These are phyloP conservation scores for Argya squamiceps DNA, from an alignment of 2,797 vertebrate species.

Conservation along the genomic window DNA sequence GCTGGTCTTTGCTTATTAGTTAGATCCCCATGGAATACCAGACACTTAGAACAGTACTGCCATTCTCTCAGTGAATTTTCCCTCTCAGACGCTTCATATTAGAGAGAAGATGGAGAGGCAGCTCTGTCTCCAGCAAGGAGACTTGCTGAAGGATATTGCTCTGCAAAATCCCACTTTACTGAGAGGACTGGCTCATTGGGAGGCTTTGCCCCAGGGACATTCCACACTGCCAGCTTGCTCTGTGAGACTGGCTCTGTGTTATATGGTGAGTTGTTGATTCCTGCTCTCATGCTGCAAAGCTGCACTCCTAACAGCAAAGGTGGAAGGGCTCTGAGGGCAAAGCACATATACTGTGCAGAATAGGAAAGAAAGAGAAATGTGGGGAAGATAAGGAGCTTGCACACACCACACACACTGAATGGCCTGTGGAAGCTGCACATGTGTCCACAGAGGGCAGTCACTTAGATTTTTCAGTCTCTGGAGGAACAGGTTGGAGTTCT, in stretches of 20 bases:
- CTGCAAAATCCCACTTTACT: neutral
- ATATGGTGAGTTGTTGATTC: neutral
- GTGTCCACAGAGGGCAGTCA: neutral
- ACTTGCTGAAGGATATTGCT: neutral
- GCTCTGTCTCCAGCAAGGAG: neutral
- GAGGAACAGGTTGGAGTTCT: neutral
- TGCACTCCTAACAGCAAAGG: neutral
- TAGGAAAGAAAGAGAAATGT: neutral
- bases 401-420: neutral
- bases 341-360: accelerated
- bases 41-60: neutral
- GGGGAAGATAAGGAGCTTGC: neutral
- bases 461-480: neutral
- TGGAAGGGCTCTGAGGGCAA: neutral
- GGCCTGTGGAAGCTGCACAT: neutral
- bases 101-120: neutral
- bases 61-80: neutral
- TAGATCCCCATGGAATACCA: neutral
- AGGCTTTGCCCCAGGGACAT: neutral
- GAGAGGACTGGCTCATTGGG: neutral
- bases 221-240: neutral
- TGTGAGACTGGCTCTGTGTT: neutral
- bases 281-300: neutral
- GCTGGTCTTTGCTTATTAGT: neutral
- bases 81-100: accelerated